Evolutionary conservation across 2,797 vertebrate genomes (phyloP).

Genomic region (Garrulus glandarius): DNA sequence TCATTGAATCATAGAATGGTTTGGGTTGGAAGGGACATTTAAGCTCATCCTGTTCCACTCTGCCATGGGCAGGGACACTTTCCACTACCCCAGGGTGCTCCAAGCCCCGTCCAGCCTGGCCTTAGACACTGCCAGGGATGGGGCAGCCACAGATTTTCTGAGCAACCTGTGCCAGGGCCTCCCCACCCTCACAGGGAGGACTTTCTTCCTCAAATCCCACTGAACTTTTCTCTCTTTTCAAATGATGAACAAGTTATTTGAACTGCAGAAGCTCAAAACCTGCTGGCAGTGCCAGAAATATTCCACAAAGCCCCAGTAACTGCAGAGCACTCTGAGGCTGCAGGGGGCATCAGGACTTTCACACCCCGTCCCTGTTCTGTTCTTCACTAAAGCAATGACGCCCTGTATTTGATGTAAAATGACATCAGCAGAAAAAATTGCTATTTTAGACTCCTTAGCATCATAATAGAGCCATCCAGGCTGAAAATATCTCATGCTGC

Average conservation of each 20-base stretch:
- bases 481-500: background rate
- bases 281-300: background rate
- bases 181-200: accelerated
- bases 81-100: accelerated
- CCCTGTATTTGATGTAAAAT: background rate
- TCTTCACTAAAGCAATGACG: background rate
- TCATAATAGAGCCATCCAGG: background rate
- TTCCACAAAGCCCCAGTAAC: background rate
- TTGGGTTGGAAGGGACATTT: background rate
- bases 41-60: accelerated
- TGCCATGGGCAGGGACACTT: background rate
- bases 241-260: background rate
- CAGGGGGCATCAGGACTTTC: background rate
- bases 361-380: accelerated
- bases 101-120: accelerated
- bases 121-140: background rate
- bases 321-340: background rate
- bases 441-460: background rate
- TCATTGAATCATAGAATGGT: background rate
- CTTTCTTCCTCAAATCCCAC: background rate
- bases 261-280: background rate
- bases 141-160: background rate
- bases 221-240: background rate
- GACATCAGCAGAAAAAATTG: background rate
- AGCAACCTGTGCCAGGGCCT: background rate